These are phyloP conservation scores for Asobara japonica DNA, from an alignment of 1,140 invertebrate species.

Conservation along the genomic window DNA sequence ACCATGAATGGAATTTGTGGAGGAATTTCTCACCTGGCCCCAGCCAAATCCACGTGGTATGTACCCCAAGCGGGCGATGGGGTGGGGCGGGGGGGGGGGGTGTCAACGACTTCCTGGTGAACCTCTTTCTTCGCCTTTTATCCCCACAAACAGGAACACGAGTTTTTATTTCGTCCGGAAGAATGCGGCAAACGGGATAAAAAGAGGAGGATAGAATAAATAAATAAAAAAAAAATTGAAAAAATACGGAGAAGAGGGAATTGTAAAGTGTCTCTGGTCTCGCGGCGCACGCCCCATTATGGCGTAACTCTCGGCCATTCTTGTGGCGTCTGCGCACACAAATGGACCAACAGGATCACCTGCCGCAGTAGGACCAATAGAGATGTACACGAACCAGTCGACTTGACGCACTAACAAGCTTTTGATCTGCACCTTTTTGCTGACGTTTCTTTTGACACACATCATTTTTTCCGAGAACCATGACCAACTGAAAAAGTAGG, in stretches of 20 bases:
- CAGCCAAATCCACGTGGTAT: constrained; percentile 28
- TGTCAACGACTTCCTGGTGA: constrained; percentile 39
- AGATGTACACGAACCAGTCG: constrained; percentile 20
- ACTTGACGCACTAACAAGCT: constrained; percentile 37
- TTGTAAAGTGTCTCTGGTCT: constrained; percentile 20
- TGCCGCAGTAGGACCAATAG: constrained; percentile 30
- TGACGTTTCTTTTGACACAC: constrained; percentile 34
- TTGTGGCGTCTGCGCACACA: constrained; percentile 21
- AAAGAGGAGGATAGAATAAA: not conserved
- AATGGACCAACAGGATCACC: constrained; percentile 34
- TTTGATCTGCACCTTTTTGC: constrained; percentile 39
- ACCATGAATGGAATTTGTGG: constrained; percentile 7
- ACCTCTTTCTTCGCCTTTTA: constrained; percentile 12
- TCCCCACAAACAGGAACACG: not conserved
- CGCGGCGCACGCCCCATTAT: constrained; percentile 37
- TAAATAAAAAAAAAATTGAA: not conserved
- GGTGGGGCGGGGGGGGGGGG: too few relatives aligned
- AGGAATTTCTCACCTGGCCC: constrained; percentile 39
- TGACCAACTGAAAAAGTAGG: not conserved
- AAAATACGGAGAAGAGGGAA: constrained; percentile 15
- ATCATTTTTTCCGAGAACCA: constrained; percentile 17
- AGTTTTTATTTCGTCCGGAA: constrained; percentile 13
- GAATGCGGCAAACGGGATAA: not conserved
- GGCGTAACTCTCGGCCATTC: constrained; percentile 30
- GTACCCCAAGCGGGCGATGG: too few relatives aligned